Conservation (phyloP, 2,797 vertebrate genomes). For the Oryzias sinensis region DNA sequence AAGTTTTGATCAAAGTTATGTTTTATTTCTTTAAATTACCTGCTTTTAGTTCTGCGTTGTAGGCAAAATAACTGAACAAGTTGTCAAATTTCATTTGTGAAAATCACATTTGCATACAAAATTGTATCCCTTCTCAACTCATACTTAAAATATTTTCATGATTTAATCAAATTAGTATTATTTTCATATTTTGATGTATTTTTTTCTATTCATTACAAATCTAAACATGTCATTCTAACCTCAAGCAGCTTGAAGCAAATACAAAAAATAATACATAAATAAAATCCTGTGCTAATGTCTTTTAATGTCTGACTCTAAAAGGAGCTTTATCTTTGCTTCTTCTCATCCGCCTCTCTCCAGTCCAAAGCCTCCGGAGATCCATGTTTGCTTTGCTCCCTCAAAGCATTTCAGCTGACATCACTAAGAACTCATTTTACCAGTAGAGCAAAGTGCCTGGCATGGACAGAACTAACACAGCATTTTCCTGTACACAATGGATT, state of each 20-base stretch:
- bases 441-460: slow-evolving; percentile 47
- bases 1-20: neutral
- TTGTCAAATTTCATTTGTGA: neutral
- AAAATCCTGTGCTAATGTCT: too few relatives aligned
- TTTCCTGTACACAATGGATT: slow-evolving; percentile 53
- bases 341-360: slow-evolving; percentile 5
- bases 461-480: slow-evolving; percentile 43
- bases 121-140: too few relatives aligned
- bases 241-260: neutral
- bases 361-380: slow-evolving; percentile 35
- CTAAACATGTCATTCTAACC: neutral
- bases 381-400: slow-evolving; percentile 34
- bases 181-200: too few relatives aligned
- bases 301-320: neutral
- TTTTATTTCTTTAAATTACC: neutral
- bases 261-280: neutral
- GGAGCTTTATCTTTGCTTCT: slow-evolving; percentile 3
- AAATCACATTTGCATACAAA: neutral
- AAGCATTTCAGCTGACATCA: slow-evolving; percentile 53
- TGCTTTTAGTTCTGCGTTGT: too few relatives aligned
- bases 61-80: too few relatives aligned
- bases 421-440: slow-evolving; percentile 62
- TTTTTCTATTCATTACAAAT: neutral
- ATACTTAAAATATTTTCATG: too few relatives aligned
- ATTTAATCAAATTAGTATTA: too few relatives aligned